Evolutionary conservation across 2,797 vertebrate genomes (phyloP), one percentile per base, ranked within the genome.

Genomic region (Sebastes taczanowskii): DNA sequence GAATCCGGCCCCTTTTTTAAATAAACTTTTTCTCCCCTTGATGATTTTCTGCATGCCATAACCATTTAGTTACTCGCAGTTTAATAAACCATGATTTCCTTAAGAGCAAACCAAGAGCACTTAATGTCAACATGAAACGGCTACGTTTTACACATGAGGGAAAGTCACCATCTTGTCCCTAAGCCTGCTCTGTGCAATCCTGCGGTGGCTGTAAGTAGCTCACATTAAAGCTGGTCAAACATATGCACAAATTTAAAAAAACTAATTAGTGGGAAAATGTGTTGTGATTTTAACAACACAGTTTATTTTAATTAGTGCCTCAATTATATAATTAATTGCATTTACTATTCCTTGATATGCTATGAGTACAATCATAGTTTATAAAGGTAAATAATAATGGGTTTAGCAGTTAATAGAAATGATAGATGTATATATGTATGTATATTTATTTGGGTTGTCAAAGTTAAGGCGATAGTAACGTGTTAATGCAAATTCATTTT

Each of bases 61-160:
- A 68, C 56, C 32, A 81, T 82, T 83, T 70, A 80, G 79, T 78
- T 89, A 83, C 71, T 42, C 59, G 68, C 63, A 76, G 32, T 82
- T 84, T 86, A 88, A 91, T 89, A 91, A 87, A 63, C 65, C 35
- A 62, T 49, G 58, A 83, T 86, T 87, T 89, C 72, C 80, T 78
- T 84, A 63, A 80, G 49, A 82, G 86, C 49, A 82, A 78, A 84
- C 77, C 85, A 77, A 91, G 82, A 90, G 78, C 88, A 86, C 82
- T 91, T 89, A 86, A 74, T 84, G 84, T 92, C 85, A 89, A 71
- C 53, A 81, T 71, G 67, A 82, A 90, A 76, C 35, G 6, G 10
- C 58, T 38, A 49, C 13, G 4, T 82, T 79, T 86, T 72, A 78
- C 46, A 72, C 32, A 59, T 56, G 58, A 70, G 22, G 22, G 56